Conservation (phyloP, 2,888 invertebrate genomes). For the Noctua pronuba region DNA sequence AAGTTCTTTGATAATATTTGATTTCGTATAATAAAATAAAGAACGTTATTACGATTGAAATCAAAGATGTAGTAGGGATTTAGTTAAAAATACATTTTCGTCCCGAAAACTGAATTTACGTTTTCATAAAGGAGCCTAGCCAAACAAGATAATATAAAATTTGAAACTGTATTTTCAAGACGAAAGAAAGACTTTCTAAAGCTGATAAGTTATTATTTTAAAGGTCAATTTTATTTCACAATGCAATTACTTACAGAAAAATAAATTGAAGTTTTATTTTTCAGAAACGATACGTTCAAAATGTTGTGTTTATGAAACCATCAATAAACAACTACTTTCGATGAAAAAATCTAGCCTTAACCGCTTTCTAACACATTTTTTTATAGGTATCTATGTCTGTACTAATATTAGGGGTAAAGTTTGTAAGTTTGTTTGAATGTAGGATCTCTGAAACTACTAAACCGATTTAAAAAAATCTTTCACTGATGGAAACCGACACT, state of each 20-base stretch:
- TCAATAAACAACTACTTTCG: neutral
- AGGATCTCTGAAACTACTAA: neutral
- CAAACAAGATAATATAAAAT: neutral
- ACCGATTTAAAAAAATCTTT: neutral
- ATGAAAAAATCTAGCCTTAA: neutral
- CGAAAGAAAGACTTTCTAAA: neutral
- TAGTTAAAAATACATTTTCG: conserved; percentile 23
- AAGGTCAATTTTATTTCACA: neutral
- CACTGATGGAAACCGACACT: neutral
- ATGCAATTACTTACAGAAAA: too few species aligned
- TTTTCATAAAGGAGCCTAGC: neutral
- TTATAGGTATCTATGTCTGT: too few species aligned
- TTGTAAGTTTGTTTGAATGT: neutral
- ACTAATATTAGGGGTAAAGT: neutral
- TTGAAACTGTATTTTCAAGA: conserved; percentile 21
- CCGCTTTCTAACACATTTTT: neutral
- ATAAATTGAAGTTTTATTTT: neutral
- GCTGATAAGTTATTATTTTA: neutral
- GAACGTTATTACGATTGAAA: conserved; percentile 5
- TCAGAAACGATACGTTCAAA: neutral
- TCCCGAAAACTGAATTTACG: conserved; percentile 2
- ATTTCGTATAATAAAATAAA: conserved; percentile 12
- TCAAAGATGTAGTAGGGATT: conserved; percentile 2
- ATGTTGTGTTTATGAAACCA: neutral
- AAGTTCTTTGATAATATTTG: conserved; percentile 11